These are phyloP conservation scores for Coenonympha glycerion DNA, from an alignment of 2,888 invertebrate genomes.

Conservation along the genomic window DNA sequence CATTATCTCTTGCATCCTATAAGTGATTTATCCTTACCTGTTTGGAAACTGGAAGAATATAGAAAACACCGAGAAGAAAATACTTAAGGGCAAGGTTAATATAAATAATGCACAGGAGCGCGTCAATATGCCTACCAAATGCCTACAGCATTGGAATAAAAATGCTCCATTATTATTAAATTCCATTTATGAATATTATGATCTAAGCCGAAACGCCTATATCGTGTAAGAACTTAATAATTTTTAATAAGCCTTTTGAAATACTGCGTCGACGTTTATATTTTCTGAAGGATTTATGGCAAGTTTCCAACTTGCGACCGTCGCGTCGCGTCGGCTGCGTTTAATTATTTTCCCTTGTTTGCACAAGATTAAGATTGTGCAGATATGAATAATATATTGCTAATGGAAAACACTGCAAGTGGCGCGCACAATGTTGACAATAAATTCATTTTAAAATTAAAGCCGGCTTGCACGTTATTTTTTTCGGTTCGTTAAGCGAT, in stretches of 20 bases:
- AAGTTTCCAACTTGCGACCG: slow-evolving; percentile 41
- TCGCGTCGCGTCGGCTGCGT: no score
- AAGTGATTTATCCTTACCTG: no score
- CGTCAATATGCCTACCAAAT: slow-evolving; percentile 27
- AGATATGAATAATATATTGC: slow-evolving; percentile 40
- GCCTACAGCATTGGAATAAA: slow-evolving; percentile 36
- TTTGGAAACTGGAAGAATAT: no score
- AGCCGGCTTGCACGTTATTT: slow-evolving; percentile 22
- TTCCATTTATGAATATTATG: slow-evolving; percentile 42
- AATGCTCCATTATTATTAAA: slow-evolving; percentile 44
- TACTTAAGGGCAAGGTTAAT: no score
- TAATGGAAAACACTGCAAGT: slow-evolving; percentile 42
- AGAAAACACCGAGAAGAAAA: no score
- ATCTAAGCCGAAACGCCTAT: slow-evolving; percentile 40
- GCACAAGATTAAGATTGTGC: slow-evolving; percentile 54
- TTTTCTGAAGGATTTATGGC: slow-evolving; percentile 55
- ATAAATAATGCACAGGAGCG: slow-evolving; percentile 31
- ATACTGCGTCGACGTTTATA: slow-evolving; percentile 52
- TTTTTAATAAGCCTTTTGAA: slow-evolving; percentile 58
- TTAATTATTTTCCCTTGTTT: slow-evolving; percentile 66
- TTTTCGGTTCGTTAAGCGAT: slow-evolving; percentile 26
- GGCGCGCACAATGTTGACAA: slow-evolving; percentile 18
- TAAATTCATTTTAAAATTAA: slow-evolving; percentile 25
- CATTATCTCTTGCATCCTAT: background rate
- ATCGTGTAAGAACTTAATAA: slow-evolving; percentile 49